Percentiles rank a stretch among this genome's conserved stretches.
phyloP scores from a whole-genome alignment of 2,797 vertebrate genomes.

The Acanthurus leucopareius region DNA sequence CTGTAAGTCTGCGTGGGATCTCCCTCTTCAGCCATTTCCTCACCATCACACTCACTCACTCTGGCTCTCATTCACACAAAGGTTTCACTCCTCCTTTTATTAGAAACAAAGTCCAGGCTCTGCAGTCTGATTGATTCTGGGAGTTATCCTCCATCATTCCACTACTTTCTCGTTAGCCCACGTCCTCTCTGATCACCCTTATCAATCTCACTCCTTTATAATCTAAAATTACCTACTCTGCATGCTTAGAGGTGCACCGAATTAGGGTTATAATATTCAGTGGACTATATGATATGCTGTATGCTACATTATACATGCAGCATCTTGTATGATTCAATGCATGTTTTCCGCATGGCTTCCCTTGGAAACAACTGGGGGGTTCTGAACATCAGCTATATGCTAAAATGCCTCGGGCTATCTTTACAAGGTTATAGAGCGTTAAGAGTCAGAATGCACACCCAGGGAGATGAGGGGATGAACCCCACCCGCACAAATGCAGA shows the following conservation, averaged over 20 bases:
- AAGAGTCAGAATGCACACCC: slow-evolving; percentile 75
- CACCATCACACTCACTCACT: slow-evolving; percentile 25
- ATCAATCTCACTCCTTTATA: slow-evolving; percentile 51
- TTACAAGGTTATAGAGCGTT: slow-evolving; percentile 83
- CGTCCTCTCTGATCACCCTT: slow-evolving; percentile 40
- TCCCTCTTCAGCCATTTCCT: slow-evolving; percentile 62
- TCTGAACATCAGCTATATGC: slow-evolving; percentile 59
- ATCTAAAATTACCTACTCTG: slow-evolving; percentile 44
- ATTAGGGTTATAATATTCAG: slow-evolving; percentile 73
- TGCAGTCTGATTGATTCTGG: slow-evolving; percentile 35
- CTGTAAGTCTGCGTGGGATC: slow-evolving; percentile 63
- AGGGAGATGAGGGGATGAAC: slow-evolving; percentile 63
- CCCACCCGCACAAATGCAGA: slow-evolving; percentile 6
- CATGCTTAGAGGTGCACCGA: slow-evolving; percentile 37
- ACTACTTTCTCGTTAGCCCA: slow-evolving; percentile 28
- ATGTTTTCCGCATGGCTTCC: slow-evolving; percentile 84
- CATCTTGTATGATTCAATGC: slow-evolving; percentile 83
- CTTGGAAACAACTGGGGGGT: slow-evolving; percentile 71
- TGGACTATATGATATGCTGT: slow-evolving; percentile 68
- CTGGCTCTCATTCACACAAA: slow-evolving; percentile 49
- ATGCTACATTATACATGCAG: slow-evolving; percentile 84
- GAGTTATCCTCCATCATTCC: slow-evolving; percentile 38
- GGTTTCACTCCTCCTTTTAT: slow-evolving; percentile 47
- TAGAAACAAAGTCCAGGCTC: slow-evolving; percentile 42
- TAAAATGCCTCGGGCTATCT: slow-evolving; percentile 78